Percentiles rank a stretch among this genome's conserved stretches.
phyloP scores from a whole-genome alignment of 2,797 vertebrate genomes.

The Danio tinwini region DNA sequence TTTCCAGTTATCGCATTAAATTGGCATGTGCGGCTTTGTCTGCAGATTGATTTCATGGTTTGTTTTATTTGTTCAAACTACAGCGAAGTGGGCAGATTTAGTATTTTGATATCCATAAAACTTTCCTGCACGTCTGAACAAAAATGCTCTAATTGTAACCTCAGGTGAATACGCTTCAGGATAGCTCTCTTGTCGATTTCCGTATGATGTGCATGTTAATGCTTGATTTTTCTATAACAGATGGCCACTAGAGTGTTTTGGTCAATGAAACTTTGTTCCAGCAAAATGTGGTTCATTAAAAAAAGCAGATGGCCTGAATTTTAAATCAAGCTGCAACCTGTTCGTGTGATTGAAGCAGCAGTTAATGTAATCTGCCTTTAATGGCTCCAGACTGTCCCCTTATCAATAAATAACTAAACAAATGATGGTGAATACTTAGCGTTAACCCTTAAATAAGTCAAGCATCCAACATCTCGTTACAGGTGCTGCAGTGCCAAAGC shows the following conservation, averaged over 20 bases:
- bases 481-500: slow-evolving; percentile 42
- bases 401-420: slow-evolving; percentile 31
- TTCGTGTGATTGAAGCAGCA: slow-evolving; percentile 21
- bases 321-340: slow-evolving; percentile 43
- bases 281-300: slow-evolving; percentile 48
- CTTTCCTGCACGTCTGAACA: slow-evolving; percentile 5
- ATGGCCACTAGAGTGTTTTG: slow-evolving; percentile 19
- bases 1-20: background rate
- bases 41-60: background rate
- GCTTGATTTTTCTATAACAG: slow-evolving; percentile 8
- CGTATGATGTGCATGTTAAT: slow-evolving; percentile 5
- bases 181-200: background rate
- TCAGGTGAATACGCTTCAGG: background rate
- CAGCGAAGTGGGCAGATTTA: background rate
- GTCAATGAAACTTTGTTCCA: slow-evolving; percentile 26
- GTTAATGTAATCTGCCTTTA: slow-evolving; percentile 23
- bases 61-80: background rate
- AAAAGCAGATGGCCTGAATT: slow-evolving; percentile 55
- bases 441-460: background rate
- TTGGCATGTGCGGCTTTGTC: background rate
- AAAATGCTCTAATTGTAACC: background rate
- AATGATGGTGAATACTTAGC: slow-evolving; percentile 44
- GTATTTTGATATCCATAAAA: background rate
- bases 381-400: slow-evolving; percentile 13
- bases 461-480: slow-evolving; percentile 39